These are phyloP conservation scores for Saturnia pavonia DNA, from an alignment of 2,888 invertebrate genomes.

Conservation along the genomic window DNA sequence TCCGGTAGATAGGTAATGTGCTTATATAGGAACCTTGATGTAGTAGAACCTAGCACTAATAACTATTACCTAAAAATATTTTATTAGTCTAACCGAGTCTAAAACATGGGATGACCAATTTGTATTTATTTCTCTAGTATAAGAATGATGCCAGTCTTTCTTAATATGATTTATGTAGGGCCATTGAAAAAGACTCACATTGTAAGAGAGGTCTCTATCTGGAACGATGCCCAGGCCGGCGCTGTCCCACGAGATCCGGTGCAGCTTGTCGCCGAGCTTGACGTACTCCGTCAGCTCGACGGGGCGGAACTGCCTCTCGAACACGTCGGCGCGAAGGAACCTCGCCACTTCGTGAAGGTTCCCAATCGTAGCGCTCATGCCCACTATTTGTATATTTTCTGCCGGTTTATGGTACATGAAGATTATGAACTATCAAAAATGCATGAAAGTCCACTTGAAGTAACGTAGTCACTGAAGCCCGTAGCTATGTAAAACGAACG, in stretches of 20 bases:
- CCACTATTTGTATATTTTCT: constrained; percentile 90
- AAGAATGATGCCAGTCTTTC: too few relatives aligned
- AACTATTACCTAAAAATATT: too few relatives aligned
- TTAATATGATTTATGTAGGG: not conserved
- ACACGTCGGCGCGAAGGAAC: constrained; percentile 92
- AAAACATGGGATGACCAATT: too few relatives aligned
- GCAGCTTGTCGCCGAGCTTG: constrained; percentile 84
- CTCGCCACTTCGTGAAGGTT: constrained; percentile 90
- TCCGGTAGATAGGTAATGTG: too few relatives aligned
- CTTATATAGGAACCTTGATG: too few relatives aligned
- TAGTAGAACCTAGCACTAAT: too few relatives aligned
- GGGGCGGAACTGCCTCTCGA: constrained; percentile 93
- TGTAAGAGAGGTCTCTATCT: constrained; percentile 52
- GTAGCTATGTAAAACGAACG: too few relatives aligned
- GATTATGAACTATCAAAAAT: too few relatives aligned
- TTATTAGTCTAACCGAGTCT: too few relatives aligned
- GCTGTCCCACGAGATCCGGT: constrained; percentile 63
- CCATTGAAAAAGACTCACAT: constrained; percentile 47
- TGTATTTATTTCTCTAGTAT: too few relatives aligned
- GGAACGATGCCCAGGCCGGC: constrained; percentile 52
- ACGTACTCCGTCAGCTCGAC: constrained; percentile 92
- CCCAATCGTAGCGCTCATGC: constrained; percentile 98
- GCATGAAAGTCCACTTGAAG: too few relatives aligned
- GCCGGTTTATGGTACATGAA: constrained; percentile 13
- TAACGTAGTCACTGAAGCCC: too few relatives aligned